A percentile compares a stretch with the other conserved stretches of the same genome.
Evolutionary conservation across 2,113 vertebrate genomes (phyloP).

Genomic region (Prunella himalayana): DNA sequence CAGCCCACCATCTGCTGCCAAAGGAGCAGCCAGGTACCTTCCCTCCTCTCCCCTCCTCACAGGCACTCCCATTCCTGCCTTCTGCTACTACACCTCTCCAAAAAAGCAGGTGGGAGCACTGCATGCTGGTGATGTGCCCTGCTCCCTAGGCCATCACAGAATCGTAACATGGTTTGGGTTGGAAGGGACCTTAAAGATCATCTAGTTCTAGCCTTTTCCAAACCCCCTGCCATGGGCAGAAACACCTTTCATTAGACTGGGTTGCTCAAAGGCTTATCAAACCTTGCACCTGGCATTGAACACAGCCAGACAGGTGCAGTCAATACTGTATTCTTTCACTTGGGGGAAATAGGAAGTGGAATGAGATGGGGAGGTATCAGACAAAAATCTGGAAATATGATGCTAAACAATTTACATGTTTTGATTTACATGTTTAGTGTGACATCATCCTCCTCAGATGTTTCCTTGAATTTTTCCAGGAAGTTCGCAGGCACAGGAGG

Average conservation of each 20-base stretch:
- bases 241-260: not conserved
- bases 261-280: not conserved
- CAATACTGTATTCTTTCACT: not conserved
- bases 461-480: not conserved
- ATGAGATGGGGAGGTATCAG: not conserved
- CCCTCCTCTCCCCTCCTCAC: not conserved
- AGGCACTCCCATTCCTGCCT: not conserved
- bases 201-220: not conserved
- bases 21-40: not conserved
- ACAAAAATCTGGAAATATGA: not conserved
- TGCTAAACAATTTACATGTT: not conserved
- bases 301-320: not conserved
- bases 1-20: not conserved
- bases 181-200: not conserved
- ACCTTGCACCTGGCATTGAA: rapidly evolving
- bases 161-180: not conserved
- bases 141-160: not conserved
- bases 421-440: not conserved
- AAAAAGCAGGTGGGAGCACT: not conserved
- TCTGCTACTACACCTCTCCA: not conserved
- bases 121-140: not conserved
- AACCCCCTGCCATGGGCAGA: not conserved
- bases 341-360: not conserved
- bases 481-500: not conserved
- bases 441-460: not conserved